Percentiles rank a stretch among this genome's conserved stretches.
Conservation (phyloP, 1,140 invertebrate species). For the Ephestia elutella region DNA sequence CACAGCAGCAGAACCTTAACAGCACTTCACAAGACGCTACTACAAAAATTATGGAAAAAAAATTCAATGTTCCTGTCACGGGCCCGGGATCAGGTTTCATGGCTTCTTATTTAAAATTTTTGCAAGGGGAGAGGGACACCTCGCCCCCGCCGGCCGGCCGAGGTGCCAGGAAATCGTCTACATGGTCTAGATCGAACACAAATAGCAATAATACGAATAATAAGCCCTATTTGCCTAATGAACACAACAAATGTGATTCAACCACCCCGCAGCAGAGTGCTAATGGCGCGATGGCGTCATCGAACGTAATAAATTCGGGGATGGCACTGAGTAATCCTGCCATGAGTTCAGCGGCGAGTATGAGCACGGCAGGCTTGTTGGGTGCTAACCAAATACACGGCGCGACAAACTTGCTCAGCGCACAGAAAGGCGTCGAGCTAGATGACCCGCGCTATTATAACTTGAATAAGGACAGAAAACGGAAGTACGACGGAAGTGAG, state of each 20-base stretch:
- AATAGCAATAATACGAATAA: conserved; percentile 63
- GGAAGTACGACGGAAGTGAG: conserved; percentile 80
- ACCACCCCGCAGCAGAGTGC: conserved; percentile 52
- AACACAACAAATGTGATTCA: conserved; percentile 55
- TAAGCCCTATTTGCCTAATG: conserved; percentile 52
- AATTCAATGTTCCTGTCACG: conserved; percentile 74
- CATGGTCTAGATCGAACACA: conserved; percentile 76
- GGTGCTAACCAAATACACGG: conserved; percentile 52
- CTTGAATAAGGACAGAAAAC: conserved; percentile 82
- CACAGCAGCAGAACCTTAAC: conserved; percentile 70
- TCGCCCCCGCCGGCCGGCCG: conserved; percentile 82
- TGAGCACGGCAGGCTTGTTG: conserved; percentile 50
- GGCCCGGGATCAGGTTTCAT: conserved; percentile 85
- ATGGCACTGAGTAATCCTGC: conserved; percentile 54
- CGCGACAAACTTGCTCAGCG: conserved; percentile 51
- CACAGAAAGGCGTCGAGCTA: conserved; percentile 65
- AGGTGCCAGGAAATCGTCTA: conserved; percentile 77
- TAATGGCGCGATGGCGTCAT: conserved; percentile 62
- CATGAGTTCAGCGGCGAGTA: conserved; percentile 49
- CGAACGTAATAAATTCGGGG: conserved; percentile 45
- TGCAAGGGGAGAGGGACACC: conserved; percentile 86
- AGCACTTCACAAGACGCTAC: conserved; percentile 66
- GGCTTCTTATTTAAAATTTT: conserved; percentile 88
- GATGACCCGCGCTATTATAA: conserved; percentile 84
- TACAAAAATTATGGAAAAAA: conserved; percentile 74